phyloP scores from a whole-genome alignment of 2,113 vertebrate species.

The Bothrops jararaca region DNA sequence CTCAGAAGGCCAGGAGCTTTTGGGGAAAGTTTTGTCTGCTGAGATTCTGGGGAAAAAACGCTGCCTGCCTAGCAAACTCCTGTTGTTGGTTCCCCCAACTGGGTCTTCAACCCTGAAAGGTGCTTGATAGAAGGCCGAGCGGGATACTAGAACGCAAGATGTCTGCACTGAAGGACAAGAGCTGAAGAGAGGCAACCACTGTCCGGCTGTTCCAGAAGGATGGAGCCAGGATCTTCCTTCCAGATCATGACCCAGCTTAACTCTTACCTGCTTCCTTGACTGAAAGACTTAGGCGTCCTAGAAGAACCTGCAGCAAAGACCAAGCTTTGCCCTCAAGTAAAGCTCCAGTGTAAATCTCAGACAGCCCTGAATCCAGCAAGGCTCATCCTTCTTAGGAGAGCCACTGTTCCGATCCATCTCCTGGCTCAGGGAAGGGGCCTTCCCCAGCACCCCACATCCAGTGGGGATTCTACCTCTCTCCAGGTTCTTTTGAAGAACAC shows the following conservation, averaged over 20 bases:
- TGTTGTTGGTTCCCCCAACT: no score
- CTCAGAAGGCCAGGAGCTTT: not conserved
- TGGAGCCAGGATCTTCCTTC: not conserved
- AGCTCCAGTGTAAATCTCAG: conserved; percentile 13
- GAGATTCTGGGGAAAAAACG: not conserved
- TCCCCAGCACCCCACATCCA: not conserved
- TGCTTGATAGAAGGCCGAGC: not conserved
- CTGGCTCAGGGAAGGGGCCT: not conserved
- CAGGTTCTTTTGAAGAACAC: not conserved
- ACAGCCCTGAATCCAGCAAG: not conserved
- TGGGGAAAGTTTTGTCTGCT: not conserved
- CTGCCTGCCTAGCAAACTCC: not conserved
- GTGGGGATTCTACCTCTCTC: not conserved
- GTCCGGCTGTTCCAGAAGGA: not conserved
- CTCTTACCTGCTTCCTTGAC: conserved; percentile 43
- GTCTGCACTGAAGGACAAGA: conserved; percentile 2
- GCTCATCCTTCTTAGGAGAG: not conserved
- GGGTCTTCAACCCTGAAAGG: not conserved
- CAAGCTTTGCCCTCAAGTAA: conserved; percentile 35
- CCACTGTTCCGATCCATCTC: not conserved
- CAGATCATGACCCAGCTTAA: not conserved
- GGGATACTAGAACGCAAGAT: not conserved
- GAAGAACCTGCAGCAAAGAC: not conserved
- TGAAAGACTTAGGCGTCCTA: conserved; percentile 23
- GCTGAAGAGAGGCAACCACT: not conserved